phyloP scores from a whole-genome alignment of 1,140 invertebrate species.

The Octopus bimaculoides region DNA sequence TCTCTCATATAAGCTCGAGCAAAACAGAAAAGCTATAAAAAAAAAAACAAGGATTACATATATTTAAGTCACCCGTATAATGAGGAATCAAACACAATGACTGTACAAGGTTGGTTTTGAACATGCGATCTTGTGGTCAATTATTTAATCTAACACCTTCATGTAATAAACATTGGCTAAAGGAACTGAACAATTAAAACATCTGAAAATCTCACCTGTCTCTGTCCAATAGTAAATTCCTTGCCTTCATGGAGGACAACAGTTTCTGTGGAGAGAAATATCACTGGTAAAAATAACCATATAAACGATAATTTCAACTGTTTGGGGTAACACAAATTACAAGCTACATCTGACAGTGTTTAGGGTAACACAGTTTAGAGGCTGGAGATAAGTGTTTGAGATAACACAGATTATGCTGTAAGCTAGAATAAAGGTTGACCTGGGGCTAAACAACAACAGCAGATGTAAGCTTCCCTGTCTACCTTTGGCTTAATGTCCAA shows the following conservation, averaged over 20 bases:
- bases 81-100: background rate
- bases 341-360: too few species aligned
- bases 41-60: slow-evolving; percentile 10
- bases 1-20: slow-evolving; percentile 62
- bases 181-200: background rate
- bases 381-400: too few species aligned
- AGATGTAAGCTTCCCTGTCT: too few species aligned
- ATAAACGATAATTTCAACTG: too few species aligned
- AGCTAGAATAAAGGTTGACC: too few species aligned
- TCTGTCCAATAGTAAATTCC: slow-evolving; percentile 78
- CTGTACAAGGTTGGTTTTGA: background rate
- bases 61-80: background rate
- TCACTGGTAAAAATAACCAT: background rate
- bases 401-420: too few species aligned
- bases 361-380: too few species aligned
- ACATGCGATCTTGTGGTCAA: background rate
- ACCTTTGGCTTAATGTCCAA: too few species aligned
- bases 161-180: background rate
- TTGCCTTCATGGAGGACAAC: slow-evolving; percentile 55
- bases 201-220: slow-evolving; percentile 51
- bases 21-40: slow-evolving; percentile 60
- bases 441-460: too few species aligned
- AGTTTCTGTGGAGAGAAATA: slow-evolving; percentile 36
- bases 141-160: background rate
- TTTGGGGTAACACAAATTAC: too few species aligned